Base-by-base conservation (phyloP, 2,113 vertebrate species). In the Chaetorhynchus papuensis region DNA sequence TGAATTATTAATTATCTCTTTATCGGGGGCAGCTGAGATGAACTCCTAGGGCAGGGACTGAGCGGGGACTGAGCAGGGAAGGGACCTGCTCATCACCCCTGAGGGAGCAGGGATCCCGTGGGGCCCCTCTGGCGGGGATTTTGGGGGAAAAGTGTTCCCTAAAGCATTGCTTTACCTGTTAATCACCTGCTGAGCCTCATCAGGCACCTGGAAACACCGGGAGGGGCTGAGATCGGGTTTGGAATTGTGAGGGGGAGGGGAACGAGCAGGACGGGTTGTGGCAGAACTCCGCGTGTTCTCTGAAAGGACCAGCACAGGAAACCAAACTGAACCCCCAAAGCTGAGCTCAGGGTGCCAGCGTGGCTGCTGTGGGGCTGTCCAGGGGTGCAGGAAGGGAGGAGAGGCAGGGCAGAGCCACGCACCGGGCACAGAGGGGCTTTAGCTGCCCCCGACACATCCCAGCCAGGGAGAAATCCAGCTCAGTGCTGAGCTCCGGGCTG, bases 1-100 rank as follows among this genome's bases (percentile, higher is more conserved):
- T 93, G 90, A 95, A 93, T 96, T 94, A 95, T 91, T 97, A 81
- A 96, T 93, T 72, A 56, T 49, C 80, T 76, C 37, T 93, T 90
- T 66, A 94, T 94, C 83, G 70, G 82, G 85, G 79, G 77, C 64
- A 71, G 78, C 71, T 18, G 10, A 13, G 68, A 76, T 60, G 89
- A 90, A 59, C 35, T 61, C 31, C 30, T 9, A 71, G 57, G 68
- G 15, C 49, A 26, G 33, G 39, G 61, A 10, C 61, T 14, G 60
- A 44, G 52, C 0, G 3, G 20, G n/a, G 77, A 33, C 5, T 76
- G 31, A n/a, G 70, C 31, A 3, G 15, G 59, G 33, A 13, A 74
- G 26, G 30, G 45, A 35, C 31, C 24, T 3, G 23, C 20, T 54
- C 49, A 3, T 56, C 33, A n/a, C 27, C 56, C 50, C n/a, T 2